Percentiles rank a stretch among this genome's conserved stretches.
Evolutionary conservation across 2,797 vertebrate genomes (phyloP).

Genomic region (Chiroxiphia lanceolata): DNA sequence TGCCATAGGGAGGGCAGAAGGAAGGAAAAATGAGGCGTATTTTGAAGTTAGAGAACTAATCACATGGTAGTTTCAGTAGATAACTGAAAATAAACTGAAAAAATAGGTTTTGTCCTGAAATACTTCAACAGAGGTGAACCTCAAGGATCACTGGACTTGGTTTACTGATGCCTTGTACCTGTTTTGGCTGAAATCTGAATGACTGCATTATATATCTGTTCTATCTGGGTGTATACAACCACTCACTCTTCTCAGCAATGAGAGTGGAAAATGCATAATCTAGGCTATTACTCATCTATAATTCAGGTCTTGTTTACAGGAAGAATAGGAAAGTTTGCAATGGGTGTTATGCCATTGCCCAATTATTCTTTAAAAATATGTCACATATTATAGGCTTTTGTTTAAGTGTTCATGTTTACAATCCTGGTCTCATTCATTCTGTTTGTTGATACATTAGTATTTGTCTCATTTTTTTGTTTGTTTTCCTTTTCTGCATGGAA

Average conservation of each 20-base stretch:
- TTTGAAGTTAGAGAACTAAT: not conserved
- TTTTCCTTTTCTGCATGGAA: not conserved
- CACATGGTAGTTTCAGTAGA: not conserved
- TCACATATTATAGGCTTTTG: not conserved
- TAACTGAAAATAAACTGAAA: not conserved
- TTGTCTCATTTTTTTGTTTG: not conserved
- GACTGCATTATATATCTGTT: not conserved
- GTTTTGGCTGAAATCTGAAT: not conserved
- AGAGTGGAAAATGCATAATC: not conserved
- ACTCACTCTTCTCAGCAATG: not conserved
- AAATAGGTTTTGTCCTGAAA: not conserved
- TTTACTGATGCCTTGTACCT: not conserved
- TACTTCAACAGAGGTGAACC: not conserved
- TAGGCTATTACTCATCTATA: not conserved
- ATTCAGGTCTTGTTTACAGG: not conserved
- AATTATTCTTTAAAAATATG: not conserved
- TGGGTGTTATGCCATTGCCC: not conserved
- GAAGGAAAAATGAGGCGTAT: not conserved
- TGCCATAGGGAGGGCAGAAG: not conserved
- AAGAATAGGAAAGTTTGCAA: not conserved
- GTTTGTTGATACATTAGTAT: not conserved
- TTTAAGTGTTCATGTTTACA: not conserved
- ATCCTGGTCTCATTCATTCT: not conserved
- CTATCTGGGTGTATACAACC: accelerated
- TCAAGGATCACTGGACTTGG: not conserved